These are phyloP conservation scores for Holacanthus passer DNA, from an alignment of 2,113 vertebrate species.

Conservation along the genomic window DNA sequence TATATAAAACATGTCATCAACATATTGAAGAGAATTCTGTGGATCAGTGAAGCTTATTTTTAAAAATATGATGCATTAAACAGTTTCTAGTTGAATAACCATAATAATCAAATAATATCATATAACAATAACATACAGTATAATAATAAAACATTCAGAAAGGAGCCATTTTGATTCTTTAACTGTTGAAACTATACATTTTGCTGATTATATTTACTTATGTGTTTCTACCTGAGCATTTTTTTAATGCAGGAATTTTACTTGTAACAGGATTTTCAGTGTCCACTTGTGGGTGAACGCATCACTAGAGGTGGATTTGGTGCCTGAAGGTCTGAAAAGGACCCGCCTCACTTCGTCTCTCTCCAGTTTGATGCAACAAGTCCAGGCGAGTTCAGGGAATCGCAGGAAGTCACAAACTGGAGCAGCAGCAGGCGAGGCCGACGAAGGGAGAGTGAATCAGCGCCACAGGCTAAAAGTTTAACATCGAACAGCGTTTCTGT, in stretches of 20 bases:
- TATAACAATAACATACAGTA: too few species aligned
- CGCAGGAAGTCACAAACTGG: conserved; percentile 13
- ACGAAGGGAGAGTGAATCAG: not conserved
- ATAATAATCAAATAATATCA: too few species aligned
- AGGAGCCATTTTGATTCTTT: too few species aligned
- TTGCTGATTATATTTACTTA: too few species aligned
- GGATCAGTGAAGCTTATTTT: too few species aligned
- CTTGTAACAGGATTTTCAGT: not conserved
- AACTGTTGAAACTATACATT: too few species aligned
- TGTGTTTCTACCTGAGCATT: not conserved
- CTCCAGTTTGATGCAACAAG: conserved; percentile 51
- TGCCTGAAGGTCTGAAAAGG: conserved; percentile 23
- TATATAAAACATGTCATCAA: too few species aligned
- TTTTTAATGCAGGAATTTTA: not conserved
- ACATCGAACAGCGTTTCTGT: too few species aligned
- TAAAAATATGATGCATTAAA: too few species aligned
- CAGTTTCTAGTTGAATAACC: too few species aligned
- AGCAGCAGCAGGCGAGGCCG: conserved; percentile 17
- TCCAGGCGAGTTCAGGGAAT: conserved; percentile 38
- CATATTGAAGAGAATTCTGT: too few species aligned
- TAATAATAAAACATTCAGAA: too few species aligned
- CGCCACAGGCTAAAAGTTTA: not conserved
- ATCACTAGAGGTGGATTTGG: conserved; percentile 24
- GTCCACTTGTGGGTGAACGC: conserved; percentile 13
- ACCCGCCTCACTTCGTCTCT: not conserved